Percentiles rank a stretch among this genome's conserved stretches.
Conservation (phyloP, 2,888 invertebrate species). For the Brenthis hecate region DNA sequence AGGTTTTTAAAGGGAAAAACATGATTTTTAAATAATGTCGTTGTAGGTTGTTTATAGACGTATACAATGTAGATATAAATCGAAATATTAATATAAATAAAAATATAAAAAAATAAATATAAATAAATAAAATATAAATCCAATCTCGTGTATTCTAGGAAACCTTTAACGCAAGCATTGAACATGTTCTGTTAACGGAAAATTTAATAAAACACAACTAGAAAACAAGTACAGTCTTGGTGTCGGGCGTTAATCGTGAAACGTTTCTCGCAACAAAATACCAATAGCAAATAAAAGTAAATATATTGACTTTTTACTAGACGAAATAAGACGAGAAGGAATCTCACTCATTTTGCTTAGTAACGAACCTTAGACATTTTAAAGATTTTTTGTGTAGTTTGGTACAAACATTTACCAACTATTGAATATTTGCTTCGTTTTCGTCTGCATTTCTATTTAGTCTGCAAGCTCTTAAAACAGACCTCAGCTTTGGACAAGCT, state of each 20-base stretch:
- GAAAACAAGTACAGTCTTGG: constrained; percentile 32
- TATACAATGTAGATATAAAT: background rate
- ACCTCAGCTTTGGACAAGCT: no score
- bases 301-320: constrained; percentile 52
- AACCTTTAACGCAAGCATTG: constrained; percentile 8
- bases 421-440: background rate
- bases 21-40: background rate
- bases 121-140: background rate
- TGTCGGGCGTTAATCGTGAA: constrained; percentile 50
- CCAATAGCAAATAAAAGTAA: constrained; percentile 63
- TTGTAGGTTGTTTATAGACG: background rate
- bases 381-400: background rate
- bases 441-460: no score
- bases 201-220: constrained; percentile 20
- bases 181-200: constrained; percentile 7
- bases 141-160: background rate
- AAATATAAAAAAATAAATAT: no score
- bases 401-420: background rate
- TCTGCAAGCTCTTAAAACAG: no score
- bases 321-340: constrained; percentile 6
- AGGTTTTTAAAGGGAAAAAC: background rate
- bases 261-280: constrained; percentile 57
- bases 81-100: no score
- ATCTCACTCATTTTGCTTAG: constrained; percentile 8
- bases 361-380: background rate